These are phyloP conservation scores for Apodemia zela DNA, from an alignment of 2,888 invertebrate genomes.

Conservation along the genomic window DNA sequence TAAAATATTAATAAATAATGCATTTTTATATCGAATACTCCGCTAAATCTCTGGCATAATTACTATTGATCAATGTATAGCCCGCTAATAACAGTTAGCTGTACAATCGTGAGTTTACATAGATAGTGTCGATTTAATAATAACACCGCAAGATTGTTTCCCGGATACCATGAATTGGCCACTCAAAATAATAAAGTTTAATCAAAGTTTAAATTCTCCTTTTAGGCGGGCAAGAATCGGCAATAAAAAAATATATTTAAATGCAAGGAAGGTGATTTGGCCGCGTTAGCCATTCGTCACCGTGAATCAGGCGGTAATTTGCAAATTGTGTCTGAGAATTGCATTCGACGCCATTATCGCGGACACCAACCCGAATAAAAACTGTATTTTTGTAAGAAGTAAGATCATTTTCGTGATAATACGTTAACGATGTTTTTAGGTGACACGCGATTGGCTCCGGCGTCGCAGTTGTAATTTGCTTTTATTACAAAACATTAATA, in stretches of 20 bases:
- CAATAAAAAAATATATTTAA: neutral
- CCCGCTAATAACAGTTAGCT: too few species aligned
- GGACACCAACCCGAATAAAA: neutral
- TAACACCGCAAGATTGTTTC: too few species aligned
- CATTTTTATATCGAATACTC: too few species aligned
- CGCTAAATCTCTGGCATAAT: too few species aligned
- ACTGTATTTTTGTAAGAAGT: neutral
- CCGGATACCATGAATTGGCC: too few species aligned
- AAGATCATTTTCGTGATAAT: neutral
- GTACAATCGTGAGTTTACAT: too few species aligned
- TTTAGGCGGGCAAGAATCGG: neutral
- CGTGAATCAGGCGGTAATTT: slow-evolving; percentile 15
- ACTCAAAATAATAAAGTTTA: neutral
- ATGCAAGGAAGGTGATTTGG: neutral
- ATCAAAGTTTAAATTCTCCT: neutral
- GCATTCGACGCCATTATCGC: slow-evolving; percentile 15
- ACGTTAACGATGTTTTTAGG: neutral
- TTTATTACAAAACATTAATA: neutral
- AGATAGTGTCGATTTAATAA: too few species aligned
- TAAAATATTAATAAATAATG: too few species aligned
- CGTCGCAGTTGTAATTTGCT: neutral
- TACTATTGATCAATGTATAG: too few species aligned
- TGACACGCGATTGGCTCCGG: neutral
- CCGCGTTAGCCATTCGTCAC: slow-evolving; percentile 13
- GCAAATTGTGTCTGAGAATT: slow-evolving; percentile 16